A percentile compares a stretch with the other conserved stretches of the same genome.
phyloP scores from a whole-genome alignment of 2,113 vertebrate species.

The Potamarius usumacintae region DNA sequence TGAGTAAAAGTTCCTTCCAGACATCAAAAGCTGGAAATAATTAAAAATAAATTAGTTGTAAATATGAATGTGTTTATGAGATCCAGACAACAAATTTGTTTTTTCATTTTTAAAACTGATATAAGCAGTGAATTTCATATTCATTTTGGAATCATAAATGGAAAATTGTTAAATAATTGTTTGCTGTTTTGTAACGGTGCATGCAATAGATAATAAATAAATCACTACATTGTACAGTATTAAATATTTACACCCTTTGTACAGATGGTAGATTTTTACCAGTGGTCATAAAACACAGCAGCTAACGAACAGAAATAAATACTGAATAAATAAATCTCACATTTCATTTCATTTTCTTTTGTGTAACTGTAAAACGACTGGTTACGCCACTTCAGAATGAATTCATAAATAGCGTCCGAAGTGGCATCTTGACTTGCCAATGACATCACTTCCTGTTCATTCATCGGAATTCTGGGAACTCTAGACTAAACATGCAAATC shows the following conservation, averaged over 20 bases:
- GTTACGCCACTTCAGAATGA: slow-evolving; percentile 8
- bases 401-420: slow-evolving; percentile 5
- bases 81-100: neutral
- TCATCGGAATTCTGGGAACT: slow-evolving; percentile 20
- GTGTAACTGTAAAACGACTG: slow-evolving; percentile 30
- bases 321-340: slow-evolving; percentile 23
- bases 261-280: slow-evolving; percentile 65
- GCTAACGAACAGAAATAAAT: slow-evolving; percentile 36
- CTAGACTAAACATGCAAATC: slow-evolving; percentile 21
- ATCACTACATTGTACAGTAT: slow-evolving; percentile 80
- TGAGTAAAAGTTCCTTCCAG: neutral
- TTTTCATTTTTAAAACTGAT: slow-evolving; percentile 11
- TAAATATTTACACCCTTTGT: slow-evolving; percentile 94
- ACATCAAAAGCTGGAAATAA: slow-evolving; percentile 43
- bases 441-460: slow-evolving; percentile 5
- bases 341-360: neutral
- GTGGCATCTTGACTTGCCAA: slow-evolving; percentile 7
- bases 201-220: slow-evolving; percentile 88
- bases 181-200: slow-evolving; percentile 80
- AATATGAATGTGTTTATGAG: slow-evolving; percentile 51
- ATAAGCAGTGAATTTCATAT: slow-evolving; percentile 65
- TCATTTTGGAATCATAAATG: slow-evolving; percentile 76
- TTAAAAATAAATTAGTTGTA: slow-evolving; percentile 46
- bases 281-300: slow-evolving; percentile 61
- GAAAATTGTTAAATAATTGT: slow-evolving; percentile 77